Conservation (phyloP, 2,797 vertebrate species). For the Bradypodion ventrale region DNA sequence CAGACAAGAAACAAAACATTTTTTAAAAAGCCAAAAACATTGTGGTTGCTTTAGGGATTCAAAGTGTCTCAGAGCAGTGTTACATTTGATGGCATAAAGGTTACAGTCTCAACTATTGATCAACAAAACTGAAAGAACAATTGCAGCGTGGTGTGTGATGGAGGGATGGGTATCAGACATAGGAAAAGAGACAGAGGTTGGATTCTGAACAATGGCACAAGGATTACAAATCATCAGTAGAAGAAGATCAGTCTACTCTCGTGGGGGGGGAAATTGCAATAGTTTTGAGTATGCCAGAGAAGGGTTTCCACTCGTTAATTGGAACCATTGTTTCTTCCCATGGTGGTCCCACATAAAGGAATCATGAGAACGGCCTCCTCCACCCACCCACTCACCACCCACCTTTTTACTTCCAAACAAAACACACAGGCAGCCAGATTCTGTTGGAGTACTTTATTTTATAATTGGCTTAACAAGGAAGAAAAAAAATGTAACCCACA, state of each 20-base stretch:
- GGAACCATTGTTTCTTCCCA: background rate
- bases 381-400: background rate
- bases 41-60: no score
- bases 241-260: background rate
- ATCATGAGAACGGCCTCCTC: background rate
- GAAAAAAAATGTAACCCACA: no score
- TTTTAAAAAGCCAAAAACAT: no score
- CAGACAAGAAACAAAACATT: no score
- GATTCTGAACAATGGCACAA: background rate
- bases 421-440: conserved; percentile 63
- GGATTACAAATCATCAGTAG: background rate
- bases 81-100: background rate
- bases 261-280: background rate
- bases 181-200: no score
- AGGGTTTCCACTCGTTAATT: background rate
- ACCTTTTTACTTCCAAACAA: conserved; percentile 26
- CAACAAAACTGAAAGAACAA: background rate
- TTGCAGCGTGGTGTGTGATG: background rate
- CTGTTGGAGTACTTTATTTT: conserved; percentile 76
- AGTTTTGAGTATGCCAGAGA: background rate
- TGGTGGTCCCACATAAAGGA: background rate
- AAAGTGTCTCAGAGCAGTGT: no score
- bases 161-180: background rate
- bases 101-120: no score
- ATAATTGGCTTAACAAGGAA: background rate